Evolutionary conservation across 2,113 vertebrate species (phyloP), one percentile per base, ranked within the genome.

Genomic region (Emydura subglobosa): DNA sequence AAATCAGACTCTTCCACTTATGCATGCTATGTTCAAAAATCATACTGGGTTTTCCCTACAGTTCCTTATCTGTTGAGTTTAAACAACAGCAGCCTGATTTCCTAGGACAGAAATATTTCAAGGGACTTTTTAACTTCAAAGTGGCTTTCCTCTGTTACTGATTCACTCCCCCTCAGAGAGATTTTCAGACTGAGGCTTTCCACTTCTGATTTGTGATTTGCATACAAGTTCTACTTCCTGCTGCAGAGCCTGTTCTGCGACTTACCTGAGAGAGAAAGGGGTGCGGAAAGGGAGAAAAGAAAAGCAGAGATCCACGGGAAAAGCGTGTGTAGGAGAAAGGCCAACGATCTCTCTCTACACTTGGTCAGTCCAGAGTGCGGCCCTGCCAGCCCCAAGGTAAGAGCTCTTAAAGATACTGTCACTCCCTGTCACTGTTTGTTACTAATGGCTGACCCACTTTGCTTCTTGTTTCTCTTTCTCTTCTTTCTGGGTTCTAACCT

Each of bases 161-260:
- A 93, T 94, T 95, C 97, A 88, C 96, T 92, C 93, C 96, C 96
- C 96, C 87, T 3, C 54, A 2, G 84, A 80, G 95, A 88, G 87
- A 68, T 89, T 86, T 54, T 16, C 87, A 84, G 88, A 87, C 1
- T 5, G 42, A 91, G 88, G 85, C 94, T 95, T 94, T 89, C 86
- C 54, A 81, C 47, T 42, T 55, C 59, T 42, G 13, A 10, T 4
- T 13, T 61, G 81, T 88, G 90, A 97, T 98, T 98, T 97, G 97
- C 95, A 97, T 97, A 97, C 86, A 31, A 22, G 96, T 92, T 96
- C 68, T 96, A 97, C 98, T 98, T 98, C 98, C 98, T 98, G 98
- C 96, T 97, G 91, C 94, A 5, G 95, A 98, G 98, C 98, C 97
- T 79, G 98, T 97, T 97, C 95, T 86, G 55, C 98, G 12, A 93